Conservation (phyloP, 2,113 vertebrate species). For the Gambusia affinis region DNA sequence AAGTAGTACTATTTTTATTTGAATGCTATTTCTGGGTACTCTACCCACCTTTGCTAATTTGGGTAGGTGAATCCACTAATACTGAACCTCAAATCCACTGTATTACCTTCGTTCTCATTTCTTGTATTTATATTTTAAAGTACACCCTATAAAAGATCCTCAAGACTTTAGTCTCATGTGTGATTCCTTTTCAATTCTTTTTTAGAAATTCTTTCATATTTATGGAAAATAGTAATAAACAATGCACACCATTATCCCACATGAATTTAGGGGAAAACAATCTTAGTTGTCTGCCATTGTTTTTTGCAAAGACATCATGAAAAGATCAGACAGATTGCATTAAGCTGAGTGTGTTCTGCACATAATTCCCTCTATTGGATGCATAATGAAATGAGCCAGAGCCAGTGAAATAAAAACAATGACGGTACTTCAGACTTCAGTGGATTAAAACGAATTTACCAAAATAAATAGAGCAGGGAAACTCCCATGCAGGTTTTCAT, state of each 20-base stretch:
- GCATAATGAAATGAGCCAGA: conserved; percentile 4
- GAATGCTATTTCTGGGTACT: too few species aligned
- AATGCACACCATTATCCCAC: background rate
- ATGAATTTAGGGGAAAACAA: background rate
- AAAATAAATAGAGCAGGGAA: conserved; percentile 48
- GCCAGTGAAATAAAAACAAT: conserved; percentile 23
- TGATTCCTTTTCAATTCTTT: too few species aligned
- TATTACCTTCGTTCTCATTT: too few species aligned
- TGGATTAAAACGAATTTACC: conserved; percentile 44
- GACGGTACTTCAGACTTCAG: conserved; percentile 20
- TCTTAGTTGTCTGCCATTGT: background rate
- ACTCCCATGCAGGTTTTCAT: conserved; percentile 48
- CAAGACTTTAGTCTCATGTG: background rate
- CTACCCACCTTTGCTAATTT: too few species aligned
- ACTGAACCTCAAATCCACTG: too few species aligned
- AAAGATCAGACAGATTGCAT: conserved; percentile 1
- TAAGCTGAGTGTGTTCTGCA: conserved; percentile 5
- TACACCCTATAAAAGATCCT: background rate
- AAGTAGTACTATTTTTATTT: too few species aligned
- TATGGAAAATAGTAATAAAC: background rate
- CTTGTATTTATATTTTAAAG: background rate
- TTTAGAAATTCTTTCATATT: too few species aligned
- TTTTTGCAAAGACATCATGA: background rate
- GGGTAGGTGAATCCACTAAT: too few species aligned
- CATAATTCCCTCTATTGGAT: background rate